A percentile compares a stretch with the other conserved stretches of the same genome.
These are phyloP conservation scores for Zaprionus obscuricornis DNA, from an alignment of 2,888 invertebrate species.

Conservation along the genomic window DNA sequence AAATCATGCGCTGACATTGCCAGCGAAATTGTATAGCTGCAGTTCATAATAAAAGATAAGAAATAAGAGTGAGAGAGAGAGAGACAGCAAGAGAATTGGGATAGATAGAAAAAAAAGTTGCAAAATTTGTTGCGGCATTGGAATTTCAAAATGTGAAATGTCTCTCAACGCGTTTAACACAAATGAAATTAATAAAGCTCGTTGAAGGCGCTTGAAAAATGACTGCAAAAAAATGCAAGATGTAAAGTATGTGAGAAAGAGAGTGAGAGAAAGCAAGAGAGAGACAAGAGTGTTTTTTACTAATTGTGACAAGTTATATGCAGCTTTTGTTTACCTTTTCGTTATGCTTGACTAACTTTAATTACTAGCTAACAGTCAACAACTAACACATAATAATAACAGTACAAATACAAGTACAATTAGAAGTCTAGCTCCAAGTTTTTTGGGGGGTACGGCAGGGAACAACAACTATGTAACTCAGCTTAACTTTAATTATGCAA, in stretches of 20 bases:
- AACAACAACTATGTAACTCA: constrained; percentile 46
- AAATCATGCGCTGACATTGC: constrained; percentile 74
- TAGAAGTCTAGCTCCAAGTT: no score
- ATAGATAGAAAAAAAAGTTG: constrained; percentile 11
- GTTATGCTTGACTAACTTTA: no score
- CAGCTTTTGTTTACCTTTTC: no score
- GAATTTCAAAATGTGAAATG: constrained; percentile 44
- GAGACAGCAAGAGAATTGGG: neutral
- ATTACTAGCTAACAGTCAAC: no score
- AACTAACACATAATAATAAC: no score
- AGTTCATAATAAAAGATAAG: constrained; percentile 72
- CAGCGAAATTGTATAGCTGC: constrained; percentile 67
- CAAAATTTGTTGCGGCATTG: constrained; percentile 41
- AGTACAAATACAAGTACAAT: no score
- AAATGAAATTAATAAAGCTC: constrained; percentile 66
- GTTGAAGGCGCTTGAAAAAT: constrained; percentile 22
- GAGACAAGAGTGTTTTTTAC: no score
- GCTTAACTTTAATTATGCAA: constrained; percentile 74
- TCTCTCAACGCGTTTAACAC: constrained; percentile 22
- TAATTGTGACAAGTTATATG: constrained; percentile 10
- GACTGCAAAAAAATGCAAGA: neutral
- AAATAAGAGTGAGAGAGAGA: constrained; percentile 7
- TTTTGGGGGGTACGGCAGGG: no score
- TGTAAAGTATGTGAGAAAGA: no score
- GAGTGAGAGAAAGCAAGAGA: no score